Evolutionary conservation across 2,113 vertebrate species (phyloP).

Genomic region (Hoplias malabaricus): DNA sequence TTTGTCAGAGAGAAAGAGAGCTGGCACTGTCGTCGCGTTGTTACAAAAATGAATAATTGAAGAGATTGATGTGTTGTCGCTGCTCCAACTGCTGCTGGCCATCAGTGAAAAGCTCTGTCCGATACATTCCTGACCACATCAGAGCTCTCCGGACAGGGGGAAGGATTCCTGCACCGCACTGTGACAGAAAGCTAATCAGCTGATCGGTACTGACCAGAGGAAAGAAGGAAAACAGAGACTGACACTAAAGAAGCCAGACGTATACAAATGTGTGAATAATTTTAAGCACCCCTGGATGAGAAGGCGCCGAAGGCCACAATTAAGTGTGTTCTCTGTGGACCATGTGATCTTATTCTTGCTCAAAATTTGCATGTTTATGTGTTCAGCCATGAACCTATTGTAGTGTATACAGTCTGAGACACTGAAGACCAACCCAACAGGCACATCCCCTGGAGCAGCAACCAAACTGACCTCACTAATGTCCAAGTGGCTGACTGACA

Average conservation of each 20-base stretch:
- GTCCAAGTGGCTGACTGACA: too few species aligned
- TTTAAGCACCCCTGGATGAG: too few species aligned
- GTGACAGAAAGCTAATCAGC: background rate
- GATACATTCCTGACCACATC: conserved; percentile 11
- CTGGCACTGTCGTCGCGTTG: background rate
- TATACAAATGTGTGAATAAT: too few species aligned
- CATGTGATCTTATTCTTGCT: too few species aligned
- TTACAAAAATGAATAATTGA: conserved; percentile 14
- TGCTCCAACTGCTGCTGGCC: background rate
- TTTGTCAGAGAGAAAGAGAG: background rate
- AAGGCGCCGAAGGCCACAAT: too few species aligned
- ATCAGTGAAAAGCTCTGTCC: background rate
- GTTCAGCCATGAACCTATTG: background rate
- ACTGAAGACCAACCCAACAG: conserved; percentile 9
- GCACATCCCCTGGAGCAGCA: too few species aligned
- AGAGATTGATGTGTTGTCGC: background rate
- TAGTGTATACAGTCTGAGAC: background rate
- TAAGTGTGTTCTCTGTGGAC: too few species aligned
- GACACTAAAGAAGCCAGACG: too few species aligned
- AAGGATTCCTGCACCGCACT: background rate
- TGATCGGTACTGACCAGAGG: background rate
- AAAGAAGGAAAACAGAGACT: background rate
- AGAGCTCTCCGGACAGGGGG: background rate
- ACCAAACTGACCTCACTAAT: too few species aligned
- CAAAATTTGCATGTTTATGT: too few species aligned